Conservation (phyloP, 2,797 vertebrate species). For the Microctenopoma stevenorrisi region DNA sequence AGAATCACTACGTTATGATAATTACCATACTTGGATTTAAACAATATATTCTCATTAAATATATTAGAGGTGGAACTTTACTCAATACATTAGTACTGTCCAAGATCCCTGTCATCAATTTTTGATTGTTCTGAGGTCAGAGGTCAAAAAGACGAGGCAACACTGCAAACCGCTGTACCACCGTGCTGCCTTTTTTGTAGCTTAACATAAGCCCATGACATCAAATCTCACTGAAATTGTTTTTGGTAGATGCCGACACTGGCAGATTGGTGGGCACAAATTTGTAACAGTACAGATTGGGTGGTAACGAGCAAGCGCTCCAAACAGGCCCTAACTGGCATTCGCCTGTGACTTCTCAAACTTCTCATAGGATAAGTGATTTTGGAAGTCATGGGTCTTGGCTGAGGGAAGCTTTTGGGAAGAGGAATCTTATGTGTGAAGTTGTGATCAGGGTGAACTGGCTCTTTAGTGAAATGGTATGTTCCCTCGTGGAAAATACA, state of each 20-base stretch:
- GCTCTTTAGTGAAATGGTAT: conserved; percentile 21
- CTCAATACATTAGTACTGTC: background rate
- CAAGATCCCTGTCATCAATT: background rate
- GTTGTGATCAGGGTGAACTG: conserved; percentile 50
- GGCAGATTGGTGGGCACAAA: conserved; percentile 74
- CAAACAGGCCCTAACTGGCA: conserved; percentile 55
- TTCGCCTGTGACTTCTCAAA: conserved; percentile 42
- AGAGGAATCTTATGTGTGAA: conserved; percentile 51
- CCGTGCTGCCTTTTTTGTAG: background rate
- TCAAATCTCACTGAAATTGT: conserved; percentile 33
- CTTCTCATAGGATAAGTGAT: conserved; percentile 56
- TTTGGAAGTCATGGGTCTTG: conserved; percentile 59
- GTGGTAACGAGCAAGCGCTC: conserved; percentile 69
- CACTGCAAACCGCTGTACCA: too few relatives aligned
- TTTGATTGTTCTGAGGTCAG: conserved; percentile 9
- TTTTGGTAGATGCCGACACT: conserved; percentile 41
- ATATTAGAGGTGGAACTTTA: background rate
- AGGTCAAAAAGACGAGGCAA: background rate
- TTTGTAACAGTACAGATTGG: conserved; percentile 75
- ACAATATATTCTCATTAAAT: background rate
- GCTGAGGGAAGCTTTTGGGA: conserved; percentile 47
- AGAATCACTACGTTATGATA: background rate
- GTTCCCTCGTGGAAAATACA: background rate
- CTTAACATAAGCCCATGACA: conserved; percentile 38
- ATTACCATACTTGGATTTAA: background rate